Evolutionary conservation across 2,113 vertebrate genomes (phyloP).

Genomic region (Oreocharis arfaki): DNA sequence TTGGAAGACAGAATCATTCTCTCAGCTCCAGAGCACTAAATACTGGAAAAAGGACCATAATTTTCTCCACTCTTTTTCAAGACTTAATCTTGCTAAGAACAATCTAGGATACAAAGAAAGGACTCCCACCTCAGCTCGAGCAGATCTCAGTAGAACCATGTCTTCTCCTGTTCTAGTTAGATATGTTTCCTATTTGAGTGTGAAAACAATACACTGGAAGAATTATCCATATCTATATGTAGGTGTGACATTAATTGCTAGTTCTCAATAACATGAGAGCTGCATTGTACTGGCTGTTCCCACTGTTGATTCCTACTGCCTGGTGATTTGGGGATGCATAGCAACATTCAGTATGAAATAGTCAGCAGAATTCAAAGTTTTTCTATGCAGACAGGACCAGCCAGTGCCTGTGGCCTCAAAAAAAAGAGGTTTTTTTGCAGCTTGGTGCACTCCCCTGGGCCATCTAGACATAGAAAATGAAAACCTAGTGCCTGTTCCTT

Average conservation of each 20-base stretch:
- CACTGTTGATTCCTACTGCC: not conserved
- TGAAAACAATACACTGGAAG: not conserved
- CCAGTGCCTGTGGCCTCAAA: not conserved
- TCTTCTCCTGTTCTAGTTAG: not conserved
- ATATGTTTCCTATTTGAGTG: not conserved
- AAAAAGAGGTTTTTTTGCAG: not conserved
- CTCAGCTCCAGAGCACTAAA: not conserved
- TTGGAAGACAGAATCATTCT: not conserved
- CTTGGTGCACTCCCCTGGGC: not conserved
- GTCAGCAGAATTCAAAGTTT: not conserved
- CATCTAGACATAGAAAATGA: not conserved
- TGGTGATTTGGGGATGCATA: not conserved
- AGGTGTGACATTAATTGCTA: not conserved
- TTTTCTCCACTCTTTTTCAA: not conserved
- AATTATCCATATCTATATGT: not conserved
- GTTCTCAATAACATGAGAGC: not conserved
- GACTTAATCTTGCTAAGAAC: not conserved
- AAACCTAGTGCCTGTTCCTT: not conserved
- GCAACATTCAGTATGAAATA: not conserved
- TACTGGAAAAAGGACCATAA: not conserved
- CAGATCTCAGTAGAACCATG: not conserved
- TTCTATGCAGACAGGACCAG: not conserved
- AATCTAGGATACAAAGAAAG: not conserved
- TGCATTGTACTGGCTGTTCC: not conserved
- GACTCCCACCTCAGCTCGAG: not conserved